A percentile compares a stretch with the other conserved stretches of the same genome.
Conservation (phyloP, 2,113 vertebrate genomes). For the Suricata suricatta region DNA sequence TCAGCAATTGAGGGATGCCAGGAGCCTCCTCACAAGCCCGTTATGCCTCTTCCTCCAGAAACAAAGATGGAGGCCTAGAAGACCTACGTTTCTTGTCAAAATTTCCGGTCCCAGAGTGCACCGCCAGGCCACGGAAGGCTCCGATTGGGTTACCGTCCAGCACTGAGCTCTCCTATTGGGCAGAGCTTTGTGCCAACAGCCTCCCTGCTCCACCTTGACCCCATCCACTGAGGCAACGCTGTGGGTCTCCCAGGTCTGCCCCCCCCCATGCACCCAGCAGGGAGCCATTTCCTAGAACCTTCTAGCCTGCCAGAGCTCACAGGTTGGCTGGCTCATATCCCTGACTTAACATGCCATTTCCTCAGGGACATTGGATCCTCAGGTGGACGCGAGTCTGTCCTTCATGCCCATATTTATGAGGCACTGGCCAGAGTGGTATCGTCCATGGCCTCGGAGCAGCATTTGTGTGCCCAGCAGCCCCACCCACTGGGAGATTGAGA, state of each 20-base stretch:
- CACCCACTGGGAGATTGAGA: not conserved
- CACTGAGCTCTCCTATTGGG: not conserved
- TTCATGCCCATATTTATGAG: not conserved
- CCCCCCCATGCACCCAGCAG: fast-evolving
- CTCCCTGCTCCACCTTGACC: not conserved
- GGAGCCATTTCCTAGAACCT: not conserved
- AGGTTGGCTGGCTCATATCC: too few species aligned
- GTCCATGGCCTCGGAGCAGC: not conserved
- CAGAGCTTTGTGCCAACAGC: not conserved
- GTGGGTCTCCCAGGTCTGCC: fast-evolving
- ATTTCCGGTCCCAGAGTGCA: not conserved
- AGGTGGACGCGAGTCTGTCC: not conserved
- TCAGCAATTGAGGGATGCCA: fast-evolving
- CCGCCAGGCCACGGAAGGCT: fast-evolving
- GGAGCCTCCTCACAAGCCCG: not conserved
- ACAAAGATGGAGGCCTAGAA: not conserved
- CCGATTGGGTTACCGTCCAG: not conserved
- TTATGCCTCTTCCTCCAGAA: too few species aligned
- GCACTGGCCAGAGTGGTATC: not conserved
- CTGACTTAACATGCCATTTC: not conserved
- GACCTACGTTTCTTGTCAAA: fast-evolving
- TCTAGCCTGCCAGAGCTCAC: not conserved
- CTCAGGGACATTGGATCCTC: not conserved
- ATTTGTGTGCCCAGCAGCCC: not conserved
- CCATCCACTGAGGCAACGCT: not conserved